Conservation (phyloP, 2,888 invertebrate genomes). For the Aromia moschata region DNA sequence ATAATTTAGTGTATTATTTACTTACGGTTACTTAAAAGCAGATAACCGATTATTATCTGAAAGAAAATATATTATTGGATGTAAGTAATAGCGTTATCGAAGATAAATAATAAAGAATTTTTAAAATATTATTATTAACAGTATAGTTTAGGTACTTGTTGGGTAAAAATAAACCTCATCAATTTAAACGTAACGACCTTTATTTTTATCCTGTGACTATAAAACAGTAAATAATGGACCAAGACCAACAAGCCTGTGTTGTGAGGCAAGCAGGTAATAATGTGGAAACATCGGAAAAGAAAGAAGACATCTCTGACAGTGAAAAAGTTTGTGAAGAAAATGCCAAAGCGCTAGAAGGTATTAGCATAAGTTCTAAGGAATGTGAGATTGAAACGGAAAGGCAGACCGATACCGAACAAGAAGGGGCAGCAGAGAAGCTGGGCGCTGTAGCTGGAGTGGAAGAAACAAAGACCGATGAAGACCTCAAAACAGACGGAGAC, state of each 20-base stretch:
- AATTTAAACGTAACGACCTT: too few species aligned
- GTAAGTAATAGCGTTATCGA: background rate
- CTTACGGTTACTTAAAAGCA: too few species aligned
- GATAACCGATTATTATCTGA: too few species aligned
- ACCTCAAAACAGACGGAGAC: background rate
- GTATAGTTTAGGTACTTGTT: background rate
- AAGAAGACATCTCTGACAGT: background rate
- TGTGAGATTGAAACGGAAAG: background rate
- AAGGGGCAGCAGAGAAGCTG: background rate
- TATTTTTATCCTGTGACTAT: too few species aligned
- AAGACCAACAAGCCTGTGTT: too few species aligned
- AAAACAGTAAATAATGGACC: too few species aligned
- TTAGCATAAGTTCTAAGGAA: background rate
- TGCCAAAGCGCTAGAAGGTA: too few species aligned
- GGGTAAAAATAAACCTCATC: too few species aligned
- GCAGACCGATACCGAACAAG: background rate
- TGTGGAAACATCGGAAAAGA: background rate
- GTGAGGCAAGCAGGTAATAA: too few species aligned
- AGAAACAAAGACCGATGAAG: background rate
- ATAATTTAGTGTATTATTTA: too few species aligned
- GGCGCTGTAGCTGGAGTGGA: background rate
- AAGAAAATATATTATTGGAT: background rate
- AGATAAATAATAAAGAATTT: background rate
- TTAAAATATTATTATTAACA: background rate
- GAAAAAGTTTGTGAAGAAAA: background rate